These are phyloP conservation scores for Takifugu bimaculatus DNA, from an alignment of 2,113 vertebrate species.

Conservation along the genomic window DNA sequence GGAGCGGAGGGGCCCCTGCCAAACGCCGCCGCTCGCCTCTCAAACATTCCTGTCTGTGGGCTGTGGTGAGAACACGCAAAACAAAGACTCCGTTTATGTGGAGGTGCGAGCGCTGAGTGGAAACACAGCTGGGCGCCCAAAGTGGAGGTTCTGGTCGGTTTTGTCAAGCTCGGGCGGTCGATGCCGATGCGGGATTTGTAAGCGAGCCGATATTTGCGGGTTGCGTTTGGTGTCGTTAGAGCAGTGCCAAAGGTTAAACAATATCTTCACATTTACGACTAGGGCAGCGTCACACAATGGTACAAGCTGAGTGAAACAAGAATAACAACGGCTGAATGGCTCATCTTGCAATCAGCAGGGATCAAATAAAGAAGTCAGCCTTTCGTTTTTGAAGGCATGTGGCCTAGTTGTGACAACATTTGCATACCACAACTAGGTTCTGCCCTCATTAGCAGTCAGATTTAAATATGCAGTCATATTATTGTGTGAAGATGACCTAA, in stretches of 20 bases:
- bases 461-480: not conserved
- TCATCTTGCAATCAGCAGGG: no score
- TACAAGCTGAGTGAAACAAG: not conserved
- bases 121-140: conserved; percentile 41
- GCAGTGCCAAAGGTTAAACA: no score
- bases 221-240: conserved; percentile 13
- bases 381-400: not conserved
- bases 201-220: conserved; percentile 16
- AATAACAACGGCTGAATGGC: not conserved
- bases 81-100: conserved; percentile 69
- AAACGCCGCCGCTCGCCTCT: conserved; percentile 45
- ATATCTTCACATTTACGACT: no score
- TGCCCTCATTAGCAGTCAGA: not conserved
- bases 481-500: not conserved
- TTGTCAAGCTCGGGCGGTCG: no score
- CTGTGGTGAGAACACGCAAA: conserved; percentile 36
- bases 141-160: conserved; percentile 9
- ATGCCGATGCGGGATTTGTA: conserved; percentile 24
- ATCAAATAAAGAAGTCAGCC: no score
- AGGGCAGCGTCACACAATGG: no score
- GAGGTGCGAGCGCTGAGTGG: conserved; percentile 35
- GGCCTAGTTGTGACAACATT: conserved; percentile 7
- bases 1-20: conserved; percentile 44
- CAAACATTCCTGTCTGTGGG: conserved; percentile 59
- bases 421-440: conserved; percentile 19